Base-by-base conservation (phyloP, 2,888 invertebrate species). In the Chloroclysta siterata region DNA sequence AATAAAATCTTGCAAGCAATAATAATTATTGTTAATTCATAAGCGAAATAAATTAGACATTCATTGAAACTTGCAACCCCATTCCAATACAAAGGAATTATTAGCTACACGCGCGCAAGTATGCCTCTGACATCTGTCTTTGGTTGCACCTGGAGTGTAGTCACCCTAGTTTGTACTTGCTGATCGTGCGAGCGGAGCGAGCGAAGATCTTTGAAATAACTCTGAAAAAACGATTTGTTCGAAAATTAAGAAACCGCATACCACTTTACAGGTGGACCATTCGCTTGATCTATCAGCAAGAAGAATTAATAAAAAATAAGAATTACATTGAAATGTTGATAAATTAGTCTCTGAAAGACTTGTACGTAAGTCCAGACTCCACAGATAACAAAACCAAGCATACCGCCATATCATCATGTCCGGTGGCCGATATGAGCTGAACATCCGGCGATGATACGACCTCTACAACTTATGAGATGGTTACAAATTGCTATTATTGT, bases 111-210 rank as follows among this genome's bases (percentile, higher is more conserved):
- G 63, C 65, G 62, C 15, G 48, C 55, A 55, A 63, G 66, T 63
- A 62, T 57, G 47, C 50, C 59, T 59, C 68, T 46, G 54, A 68
- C 74, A 74, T 72, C 74, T 74, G 74, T 72, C 72, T 71, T 72
- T 63, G 46, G 62, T 52, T 47, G 69, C 74, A 74, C 71, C 74
- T 74, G 74, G 74, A 65, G 65, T 52, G 54, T 61, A 59, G 61
- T 65, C 65, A 65, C 65, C 65, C 65, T 65, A 65, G 58, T 61
- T 61, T 48, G 8, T 53, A 44, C 60, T 53, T 42, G 33, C 44
- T 56, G 53, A 11, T 11, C 11, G 36, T 11, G 11, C 36, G 36
- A 39, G 36, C 10, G 36, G 8, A 39, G 36, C 36, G 36, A 39
- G 36, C 11, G 11, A 39, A 39, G 36, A 11, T 39, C 8, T 39